Evolutionary conservation across 2,797 vertebrate genomes (phyloP).

Genomic region (Sebastolobus altivelis): DNA sequence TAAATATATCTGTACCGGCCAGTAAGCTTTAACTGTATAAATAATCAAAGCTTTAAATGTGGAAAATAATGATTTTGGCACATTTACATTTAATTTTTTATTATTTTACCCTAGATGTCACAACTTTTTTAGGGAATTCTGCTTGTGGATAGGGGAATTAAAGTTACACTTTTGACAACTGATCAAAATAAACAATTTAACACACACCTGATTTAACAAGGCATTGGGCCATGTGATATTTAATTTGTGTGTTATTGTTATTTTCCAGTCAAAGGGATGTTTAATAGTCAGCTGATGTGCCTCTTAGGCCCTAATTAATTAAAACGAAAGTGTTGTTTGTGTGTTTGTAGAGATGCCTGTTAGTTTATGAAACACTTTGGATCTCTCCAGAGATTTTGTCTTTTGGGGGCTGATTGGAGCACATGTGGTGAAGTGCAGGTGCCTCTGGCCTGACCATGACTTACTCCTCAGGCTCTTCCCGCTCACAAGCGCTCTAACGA

Average conservation of each 20-base stretch:
- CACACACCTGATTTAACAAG: conserved; percentile 45
- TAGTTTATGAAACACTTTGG: conserved; percentile 42
- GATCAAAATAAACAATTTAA: conserved; percentile 66
- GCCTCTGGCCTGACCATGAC: conserved; percentile 39
- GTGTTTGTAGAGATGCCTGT: conserved; percentile 44
- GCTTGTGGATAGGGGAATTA: conserved; percentile 45
- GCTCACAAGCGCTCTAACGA: conserved; percentile 24
- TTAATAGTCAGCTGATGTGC: conserved; percentile 41
- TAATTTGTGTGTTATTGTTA: conserved; percentile 75
- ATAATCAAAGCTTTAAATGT: not conserved
- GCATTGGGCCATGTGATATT: conserved; percentile 55
- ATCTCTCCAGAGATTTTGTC: conserved; percentile 27
- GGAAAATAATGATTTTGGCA: not conserved
- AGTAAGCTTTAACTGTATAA: not conserved
- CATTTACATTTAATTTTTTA: not conserved
- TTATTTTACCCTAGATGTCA: conserved; percentile 10
- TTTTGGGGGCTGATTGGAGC: conserved; percentile 46
- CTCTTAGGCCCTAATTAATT: conserved; percentile 69
- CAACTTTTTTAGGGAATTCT: not conserved
- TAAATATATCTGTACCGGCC: not conserved
- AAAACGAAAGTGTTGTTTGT: conserved; percentile 64
- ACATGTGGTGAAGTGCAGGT: conserved; percentile 31
- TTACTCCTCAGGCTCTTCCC: conserved; percentile 23
- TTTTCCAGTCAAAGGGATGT: conserved; percentile 55
- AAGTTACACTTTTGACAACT: conserved; percentile 67